phyloP scores from a whole-genome alignment of 2,888 invertebrate species.

The Quadroppia sp. region DNA sequence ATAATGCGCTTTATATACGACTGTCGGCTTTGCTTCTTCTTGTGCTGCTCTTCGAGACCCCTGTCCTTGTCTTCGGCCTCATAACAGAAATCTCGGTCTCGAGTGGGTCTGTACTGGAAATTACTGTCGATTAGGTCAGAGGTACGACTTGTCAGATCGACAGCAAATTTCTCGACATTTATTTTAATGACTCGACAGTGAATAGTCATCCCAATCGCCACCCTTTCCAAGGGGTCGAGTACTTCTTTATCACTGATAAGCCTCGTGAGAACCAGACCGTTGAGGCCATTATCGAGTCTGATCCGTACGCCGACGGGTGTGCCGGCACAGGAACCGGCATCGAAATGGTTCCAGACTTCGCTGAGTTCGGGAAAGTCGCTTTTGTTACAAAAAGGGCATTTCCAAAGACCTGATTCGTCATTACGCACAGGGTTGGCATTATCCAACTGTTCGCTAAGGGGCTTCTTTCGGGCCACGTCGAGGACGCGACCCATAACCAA shows the following conservation, averaged over 20 bases:
- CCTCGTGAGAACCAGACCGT: conserved; percentile 59
- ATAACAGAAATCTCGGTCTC: conserved; percentile 86
- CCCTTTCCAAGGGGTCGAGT: conserved; percentile 85
- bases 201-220: conserved; percentile 61
- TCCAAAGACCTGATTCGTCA: conserved; percentile 91
- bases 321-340: conserved; percentile 86
- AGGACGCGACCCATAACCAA: conserved; percentile 58
- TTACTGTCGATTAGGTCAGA: conserved; percentile 87
- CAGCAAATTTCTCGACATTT: conserved; percentile 85
- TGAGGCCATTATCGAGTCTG: conserved; percentile 83
- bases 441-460: conserved; percentile 87
- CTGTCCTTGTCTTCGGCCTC: conserved; percentile 74
- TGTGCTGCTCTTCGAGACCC: conserved; percentile 69
- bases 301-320: conserved; percentile 83
- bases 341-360: conserved; percentile 98
- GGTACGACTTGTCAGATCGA: conserved; percentile 87
- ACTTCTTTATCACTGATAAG: conserved; percentile 74
- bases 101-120: conserved; percentile 71
- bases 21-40: conserved; percentile 70
- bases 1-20: conserved; percentile 93
- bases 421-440: conserved; percentile 92
- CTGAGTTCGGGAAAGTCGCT: conserved; percentile 93
- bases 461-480: conserved; percentile 79
- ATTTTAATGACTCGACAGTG: conserved; percentile 86
- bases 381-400: conserved; percentile 93